Base-by-base conservation (phyloP, 2,113 vertebrate species). In the Cyanoramphus novaezelandiae region DNA sequence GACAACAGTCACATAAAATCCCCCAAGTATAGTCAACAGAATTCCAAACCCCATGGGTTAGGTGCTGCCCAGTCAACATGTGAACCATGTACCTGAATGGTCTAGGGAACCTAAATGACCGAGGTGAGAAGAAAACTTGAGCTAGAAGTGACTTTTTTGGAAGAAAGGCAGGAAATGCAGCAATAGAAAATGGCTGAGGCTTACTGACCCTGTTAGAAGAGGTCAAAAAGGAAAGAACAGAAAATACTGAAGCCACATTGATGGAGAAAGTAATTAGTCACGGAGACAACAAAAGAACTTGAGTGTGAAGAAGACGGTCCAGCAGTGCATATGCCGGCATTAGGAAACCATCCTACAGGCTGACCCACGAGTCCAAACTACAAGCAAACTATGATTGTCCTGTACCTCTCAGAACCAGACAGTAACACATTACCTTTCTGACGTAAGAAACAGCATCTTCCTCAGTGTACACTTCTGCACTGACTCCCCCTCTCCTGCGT, bases 401-500 rank as follows among this genome's bases (percentile, higher is more conserved):
- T 21, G 50, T 1, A n/a, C 7, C 13, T 13, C 27, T 44, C 43
- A 69, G 49, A 29, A 24, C 4, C 53, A 50, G 49, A 11, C 1
- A 41, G 57, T 3, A 8, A 18, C 13, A 33, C 2, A 5, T 97
- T 97, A 99, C 99, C 99, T 99, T 99, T 89, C 99, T 98, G 77
- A 99, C 99, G 0, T 99, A 99, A 93, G 99, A 99, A 90, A 99
- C 99, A 1, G 99, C 99, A 33, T 99, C 99, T 60, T 99, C 99
- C 91, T 99, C 99, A 0, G 99, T 99, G 97, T 99, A 99, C 76
- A 99, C 99, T 91, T 99, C 99, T 0, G 99, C 99, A 1, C 99
- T 99, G 97, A 99, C 99, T 0, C 99, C 99, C 3, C 99, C 99
- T 15, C 99, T 97, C 90, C 99, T 97, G 86, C 98, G 98, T 4